phyloP scores from a whole-genome alignment of 2,888 invertebrate species.

The Andricus quercusramuli region DNA sequence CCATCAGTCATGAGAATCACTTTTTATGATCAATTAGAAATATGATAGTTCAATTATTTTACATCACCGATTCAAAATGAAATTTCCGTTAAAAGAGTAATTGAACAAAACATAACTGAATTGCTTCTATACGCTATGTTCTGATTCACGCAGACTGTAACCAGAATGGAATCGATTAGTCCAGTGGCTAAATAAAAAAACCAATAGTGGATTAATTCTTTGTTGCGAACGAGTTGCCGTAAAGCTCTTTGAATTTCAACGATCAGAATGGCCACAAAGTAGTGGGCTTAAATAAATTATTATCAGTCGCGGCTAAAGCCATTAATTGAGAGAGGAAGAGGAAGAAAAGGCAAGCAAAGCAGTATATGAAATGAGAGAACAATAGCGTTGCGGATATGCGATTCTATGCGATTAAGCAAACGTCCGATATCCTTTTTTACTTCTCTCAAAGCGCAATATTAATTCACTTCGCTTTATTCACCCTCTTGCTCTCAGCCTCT shows the following conservation, averaged over 20 bases:
- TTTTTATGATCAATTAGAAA: background rate
- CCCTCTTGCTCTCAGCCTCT: background rate
- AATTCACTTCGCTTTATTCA: slow-evolving; percentile 53
- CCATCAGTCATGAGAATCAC: too few relatives aligned
- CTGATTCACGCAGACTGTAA: slow-evolving; percentile 12
- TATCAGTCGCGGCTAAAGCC: slow-evolving; percentile 71
- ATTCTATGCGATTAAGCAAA: slow-evolving; percentile 63
- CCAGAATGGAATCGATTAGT: slow-evolving; percentile 53
- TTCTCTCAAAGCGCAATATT: slow-evolving; percentile 40
- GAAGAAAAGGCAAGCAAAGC: slow-evolving; percentile 44
- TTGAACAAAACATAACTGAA: background rate
- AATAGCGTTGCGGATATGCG: slow-evolving; percentile 55
- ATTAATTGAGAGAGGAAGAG: slow-evolving; percentile 34
- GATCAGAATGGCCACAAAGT: slow-evolving; percentile 62
- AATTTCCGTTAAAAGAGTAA: background rate
- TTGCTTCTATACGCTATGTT: background rate
- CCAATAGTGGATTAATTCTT: slow-evolving; percentile 58
- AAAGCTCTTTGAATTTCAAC: slow-evolving; percentile 61
- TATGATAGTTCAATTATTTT: background rate
- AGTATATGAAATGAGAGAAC: slow-evolving; percentile 43
- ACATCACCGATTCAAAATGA: background rate
- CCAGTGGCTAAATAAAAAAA: slow-evolving; percentile 62
- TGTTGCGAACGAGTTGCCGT: slow-evolving; percentile 48
- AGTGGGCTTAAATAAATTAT: slow-evolving; percentile 72
- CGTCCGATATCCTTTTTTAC: slow-evolving; percentile 57